Evolutionary conservation across 2,113 vertebrate genomes (phyloP), one percentile per base, ranked within the genome.

Genomic region (Crotalus tigris): DNA sequence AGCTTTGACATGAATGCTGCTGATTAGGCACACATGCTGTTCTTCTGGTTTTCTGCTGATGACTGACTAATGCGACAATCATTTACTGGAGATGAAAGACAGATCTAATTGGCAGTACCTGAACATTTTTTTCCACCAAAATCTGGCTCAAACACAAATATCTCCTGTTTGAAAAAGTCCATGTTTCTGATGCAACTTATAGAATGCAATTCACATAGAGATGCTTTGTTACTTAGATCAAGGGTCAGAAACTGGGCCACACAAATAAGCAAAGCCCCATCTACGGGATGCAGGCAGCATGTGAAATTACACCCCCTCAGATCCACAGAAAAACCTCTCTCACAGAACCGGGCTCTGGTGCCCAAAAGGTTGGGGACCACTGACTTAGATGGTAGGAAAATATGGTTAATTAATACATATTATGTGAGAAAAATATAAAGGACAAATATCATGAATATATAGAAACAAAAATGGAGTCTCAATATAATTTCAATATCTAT

Each of bases 31-130:
- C 5, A 94, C 88, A 46, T 26, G 69, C 19, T 93, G 75, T 29
- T 23, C 44, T 33, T 58, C 23, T 0, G 0, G 59, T 92, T 95
- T 94, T 92, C 87, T 24, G 90, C 0, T 85, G 54, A 46, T 85
- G 33, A 93, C 21, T 64, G 44, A 13, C 21, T 92, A 93, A 95
- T 33, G 89, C 94, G 26, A 94, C 92, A 93, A 94, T 90, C 88
- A 96, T 94, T 94, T 96, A 75, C 49, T 85, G 7, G 64, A 94
- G 94, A 94, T n/a, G 89, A 26, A n/a, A 95, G 95, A 94, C 51
- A 39, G 90, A 92, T 93, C 91, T 39, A 96, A 90, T 1, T 21
- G 59, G 53, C 5, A 64, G 4, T 21, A 92, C 23, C 85, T 61
- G 61, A 93, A 90, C 17, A 75, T 57, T 90, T 61, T 58, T 95